A percentile compares a stretch with the other conserved stretches of the same genome.
phyloP scores from a whole-genome alignment of 2,888 invertebrate genomes.

The Drosophila peninsularis region DNA sequence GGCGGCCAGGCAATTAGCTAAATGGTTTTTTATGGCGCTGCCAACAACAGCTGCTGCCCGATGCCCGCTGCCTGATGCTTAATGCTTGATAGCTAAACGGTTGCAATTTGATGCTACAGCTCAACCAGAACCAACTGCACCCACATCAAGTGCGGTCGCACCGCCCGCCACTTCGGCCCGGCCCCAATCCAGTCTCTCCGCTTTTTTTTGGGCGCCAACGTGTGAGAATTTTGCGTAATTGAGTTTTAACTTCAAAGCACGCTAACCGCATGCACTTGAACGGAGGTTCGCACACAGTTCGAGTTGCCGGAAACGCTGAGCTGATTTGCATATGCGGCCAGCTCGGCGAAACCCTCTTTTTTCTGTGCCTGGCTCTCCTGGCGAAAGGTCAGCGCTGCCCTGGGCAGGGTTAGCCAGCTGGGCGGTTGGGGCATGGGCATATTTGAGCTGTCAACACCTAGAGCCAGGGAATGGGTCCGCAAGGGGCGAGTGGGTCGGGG shows the following conservation, averaged over 20 bases:
- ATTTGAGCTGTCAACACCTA: constrained; percentile 77
- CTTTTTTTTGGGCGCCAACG: constrained; percentile 59
- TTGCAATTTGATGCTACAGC: constrained; percentile 55
- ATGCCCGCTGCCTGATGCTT: constrained; percentile 10
- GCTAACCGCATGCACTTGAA: constrained; percentile 74
- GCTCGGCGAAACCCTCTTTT: constrained; percentile 8
- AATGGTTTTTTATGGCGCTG: constrained; percentile 67
- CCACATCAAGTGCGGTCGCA: constrained; percentile 61
- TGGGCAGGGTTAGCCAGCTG: constrained; percentile 21
- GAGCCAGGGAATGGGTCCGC: constrained; percentile 8
- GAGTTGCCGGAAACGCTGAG: constrained; percentile 34
- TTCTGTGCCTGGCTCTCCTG: neutral
- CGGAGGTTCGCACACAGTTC: constrained; percentile 34
- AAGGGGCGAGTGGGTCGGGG: neutral
- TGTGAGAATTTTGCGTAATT: constrained; percentile 81
- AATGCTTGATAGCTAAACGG: constrained; percentile 62
- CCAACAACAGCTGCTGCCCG: constrained; percentile 37
- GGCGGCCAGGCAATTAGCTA: constrained; percentile 67
- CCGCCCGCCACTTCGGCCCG: no score
- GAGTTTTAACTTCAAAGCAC: constrained; percentile 78
- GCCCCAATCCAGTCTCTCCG: neutral
- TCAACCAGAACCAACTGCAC: constrained; percentile 44
- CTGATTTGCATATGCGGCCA: constrained; percentile 72
- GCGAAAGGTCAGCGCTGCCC: constrained; percentile 71
- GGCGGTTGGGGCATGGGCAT: constrained; percentile 33